Percentiles rank a stretch among this genome's conserved stretches.
Conservation (phyloP, 2,888 invertebrate genomes). For the Pyrocoelia pectoralis region DNA sequence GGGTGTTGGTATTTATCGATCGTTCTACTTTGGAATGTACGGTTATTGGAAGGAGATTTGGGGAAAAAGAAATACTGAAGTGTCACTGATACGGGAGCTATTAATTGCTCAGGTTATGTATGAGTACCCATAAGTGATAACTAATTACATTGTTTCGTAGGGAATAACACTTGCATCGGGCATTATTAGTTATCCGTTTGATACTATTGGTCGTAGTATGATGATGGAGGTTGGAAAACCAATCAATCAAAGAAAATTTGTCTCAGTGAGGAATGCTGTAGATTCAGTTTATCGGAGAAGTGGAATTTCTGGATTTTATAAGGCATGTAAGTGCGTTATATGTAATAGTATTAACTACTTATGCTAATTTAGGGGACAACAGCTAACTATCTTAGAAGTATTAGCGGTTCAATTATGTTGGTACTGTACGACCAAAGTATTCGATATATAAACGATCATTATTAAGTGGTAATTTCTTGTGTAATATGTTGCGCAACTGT, state of each 20-base stretch:
- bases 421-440: conserved; percentile 37
- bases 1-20: conserved; percentile 36
- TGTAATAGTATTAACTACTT: background rate
- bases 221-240: conserved; percentile 37
- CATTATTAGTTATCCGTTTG: conserved; percentile 32
- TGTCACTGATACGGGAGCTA: background rate
- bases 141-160: background rate
- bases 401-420: conserved; percentile 37
- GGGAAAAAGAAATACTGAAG: background rate
- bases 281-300: conserved; percentile 20
- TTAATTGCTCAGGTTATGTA: background rate
- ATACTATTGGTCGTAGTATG: conserved; percentile 34
- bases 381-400: conserved; percentile 32
- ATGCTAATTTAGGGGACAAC: conserved; percentile 31
- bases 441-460: background rate
- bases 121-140: background rate
- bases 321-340: conserved; percentile 11
- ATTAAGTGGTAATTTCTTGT: background rate
- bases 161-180: conserved; percentile 24
- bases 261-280: conserved; percentile 16
- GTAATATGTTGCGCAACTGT: background rate
- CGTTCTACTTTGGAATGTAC: conserved; percentile 39
- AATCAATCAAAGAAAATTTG: background rate
- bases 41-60: conserved; percentile 25
- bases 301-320: conserved; percentile 36